Base-by-base conservation (phyloP, 2,797 vertebrate species). In the Apogon hyalosoma region DNA sequence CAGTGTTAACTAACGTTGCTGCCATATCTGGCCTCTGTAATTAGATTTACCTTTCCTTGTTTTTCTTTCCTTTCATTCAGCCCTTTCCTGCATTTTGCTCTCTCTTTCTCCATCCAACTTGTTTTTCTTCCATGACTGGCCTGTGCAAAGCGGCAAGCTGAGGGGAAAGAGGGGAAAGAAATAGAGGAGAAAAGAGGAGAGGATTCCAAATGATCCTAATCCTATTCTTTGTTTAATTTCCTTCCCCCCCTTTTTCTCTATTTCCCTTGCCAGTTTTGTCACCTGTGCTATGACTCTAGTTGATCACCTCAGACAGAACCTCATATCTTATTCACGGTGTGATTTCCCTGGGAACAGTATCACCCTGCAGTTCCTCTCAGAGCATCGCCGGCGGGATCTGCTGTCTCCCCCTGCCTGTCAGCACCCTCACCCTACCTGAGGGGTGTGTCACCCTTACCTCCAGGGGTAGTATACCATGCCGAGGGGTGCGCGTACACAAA, bases 41-140 rank as follows among this genome's bases (percentile, higher is more conserved):
- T 94, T 93, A 89, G 89, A 94, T 94, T 93, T 93, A 92, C 90
- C 91, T 91, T 90, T 82, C 81, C 61, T 58, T 92, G 87, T 93
- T 93, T 91, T 91, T 90, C 82, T 93, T 92, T 87, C 86, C 84
- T 80, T 80, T 80, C 80, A 61, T 69, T 85, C 74, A 46, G 78
- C 63, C 57, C 55, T 72, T 83, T 85, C 58, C 75, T 83, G 73
- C 71, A 47, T 70, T 68, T 59, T 73, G 65, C 68, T 61, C 75
- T 74, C 57, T 58, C 42, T 59, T 70, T 65, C 59, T 75, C 71
- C 80, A 60, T 80, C 66, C 50, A 45, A 73, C 63, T 56, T 86
- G 75, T 71, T 88, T 86, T 88, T 83, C 67, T 80, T 86, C 43
- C 53, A 24, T 45, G 49, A 73, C 57, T n/a, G 4, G 52, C 40